Evolutionary conservation across 2,797 vertebrate genomes (phyloP), one percentile per base, ranked within the genome.

Genomic region (Acipenser oxyrinchus): DNA sequence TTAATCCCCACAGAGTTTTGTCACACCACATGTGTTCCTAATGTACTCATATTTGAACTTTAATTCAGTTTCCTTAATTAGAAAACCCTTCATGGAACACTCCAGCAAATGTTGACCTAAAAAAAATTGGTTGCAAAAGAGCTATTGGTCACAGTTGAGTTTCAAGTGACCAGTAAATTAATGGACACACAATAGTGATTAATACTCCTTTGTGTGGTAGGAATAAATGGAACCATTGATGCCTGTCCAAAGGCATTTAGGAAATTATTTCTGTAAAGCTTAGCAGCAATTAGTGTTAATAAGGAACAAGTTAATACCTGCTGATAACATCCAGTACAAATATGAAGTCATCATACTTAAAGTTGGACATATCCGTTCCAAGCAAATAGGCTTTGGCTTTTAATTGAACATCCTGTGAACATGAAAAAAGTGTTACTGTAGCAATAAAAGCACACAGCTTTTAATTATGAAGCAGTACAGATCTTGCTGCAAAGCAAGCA

Each of bases 311-410:
- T 66, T 1, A 71, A 51, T 92, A 99, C 97, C 95, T 97, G 93
- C 94, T 98, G 83, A 93, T 93, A 85, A 99, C 90, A 79, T 99
- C 97, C 79, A 99, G 88, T 9, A 99, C 97, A 81, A 99, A 93
- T 71, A 99, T 99, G 86, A 99, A 99, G 84, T 99, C 95, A 0
- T 99, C 97, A 0, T 99, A 99, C 85, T 99, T 99, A 84, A 99
- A 99, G 86, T 93, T 97, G 53, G 97, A 97, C 87, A 99, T 92
- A 80, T 99, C 96, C 1, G 96, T 99, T 75, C 97, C 97, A 77
- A 99, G 89, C 71, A 99, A 92, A 72, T 98, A 99, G 0, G 92
- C 95, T 83, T 99, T 99, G 74, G 96, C 95, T 88, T 99, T 99
- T 76, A 98, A 79, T 67, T 99, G 97, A 81, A 99, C 96, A 73